Conservation (phyloP, 2,888 invertebrate genomes). For the Slavum lentiscoides region DNA sequence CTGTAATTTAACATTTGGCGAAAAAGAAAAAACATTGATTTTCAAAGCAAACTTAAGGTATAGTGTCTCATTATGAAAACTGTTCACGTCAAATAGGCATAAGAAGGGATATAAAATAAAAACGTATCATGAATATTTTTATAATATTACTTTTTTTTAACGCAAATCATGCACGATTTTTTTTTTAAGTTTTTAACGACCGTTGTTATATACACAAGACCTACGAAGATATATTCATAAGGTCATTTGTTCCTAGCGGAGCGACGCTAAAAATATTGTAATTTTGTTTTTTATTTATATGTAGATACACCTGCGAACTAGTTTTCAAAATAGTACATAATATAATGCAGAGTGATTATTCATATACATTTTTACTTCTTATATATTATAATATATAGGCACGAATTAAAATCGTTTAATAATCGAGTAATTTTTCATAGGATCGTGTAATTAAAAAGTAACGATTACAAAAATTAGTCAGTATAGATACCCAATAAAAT, state of each 20-base stretch:
- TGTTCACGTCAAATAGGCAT: conserved; percentile 5
- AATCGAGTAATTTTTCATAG: not conserved
- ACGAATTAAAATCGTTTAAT: too few relatives aligned
- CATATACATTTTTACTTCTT: too few relatives aligned
- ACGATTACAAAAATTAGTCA: not conserved
- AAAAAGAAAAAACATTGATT: not conserved
- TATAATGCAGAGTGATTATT: not conserved
- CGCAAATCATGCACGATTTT: not conserved
- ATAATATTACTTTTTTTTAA: conserved; percentile 6
- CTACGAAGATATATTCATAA: conserved; percentile 14
- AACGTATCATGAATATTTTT: conserved; percentile 20
- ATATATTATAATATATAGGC: too few relatives aligned
- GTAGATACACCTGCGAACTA: too few relatives aligned
- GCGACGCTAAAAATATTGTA: conserved; percentile 2
- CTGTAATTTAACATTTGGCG: not conserved
- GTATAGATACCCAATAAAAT: too few relatives aligned
- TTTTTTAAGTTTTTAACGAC: conserved; percentile 37
- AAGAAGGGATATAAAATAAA: conserved; percentile 1
- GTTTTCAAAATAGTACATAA: not conserved
- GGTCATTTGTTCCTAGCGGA: conserved; percentile 15
- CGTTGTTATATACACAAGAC: conserved; percentile 4
- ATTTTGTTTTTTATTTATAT: conserved; percentile 4
- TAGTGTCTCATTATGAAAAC: conserved; percentile 26
- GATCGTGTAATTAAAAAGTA: not conserved
- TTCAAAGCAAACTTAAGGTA: not conserved